These are phyloP conservation scores for Antheraea assamensis DNA, from an alignment of 2,888 invertebrate species.

Conservation along the genomic window DNA sequence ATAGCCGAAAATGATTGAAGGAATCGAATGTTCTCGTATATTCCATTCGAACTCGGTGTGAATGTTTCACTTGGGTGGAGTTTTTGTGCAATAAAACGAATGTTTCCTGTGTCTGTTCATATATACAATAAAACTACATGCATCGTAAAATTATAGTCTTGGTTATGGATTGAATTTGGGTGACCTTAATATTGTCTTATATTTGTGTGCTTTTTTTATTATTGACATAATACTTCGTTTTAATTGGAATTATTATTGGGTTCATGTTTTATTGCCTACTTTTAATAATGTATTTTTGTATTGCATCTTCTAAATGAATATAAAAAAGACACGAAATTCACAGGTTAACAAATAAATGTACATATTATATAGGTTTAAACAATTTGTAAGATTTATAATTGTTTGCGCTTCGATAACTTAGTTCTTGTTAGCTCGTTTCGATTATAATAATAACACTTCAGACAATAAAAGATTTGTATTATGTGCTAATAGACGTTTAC, in stretches of 20 bases:
- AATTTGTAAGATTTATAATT: no score
- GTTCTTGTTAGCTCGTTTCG: no score
- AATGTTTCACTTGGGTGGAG: slow-evolving; percentile 64
- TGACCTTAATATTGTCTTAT: background rate
- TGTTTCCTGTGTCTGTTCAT: slow-evolving; percentile 54
- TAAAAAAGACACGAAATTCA: no score
- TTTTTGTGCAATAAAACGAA: slow-evolving; percentile 70
- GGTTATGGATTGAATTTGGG: background rate
- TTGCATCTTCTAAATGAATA: no score
- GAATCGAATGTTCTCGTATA: slow-evolving; percentile 39
- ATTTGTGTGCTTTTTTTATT: background rate
- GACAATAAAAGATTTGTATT: no score
- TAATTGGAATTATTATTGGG: background rate
- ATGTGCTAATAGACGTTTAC: no score
- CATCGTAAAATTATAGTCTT: slow-evolving; percentile 44
- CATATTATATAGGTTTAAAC: no score
- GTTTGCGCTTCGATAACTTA: no score
- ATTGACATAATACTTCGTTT: background rate
- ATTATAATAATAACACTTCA: no score
- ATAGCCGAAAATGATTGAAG: slow-evolving; percentile 2
- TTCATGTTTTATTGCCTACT: background rate
- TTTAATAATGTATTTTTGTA: no score
- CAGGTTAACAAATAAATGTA: no score
- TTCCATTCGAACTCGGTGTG: slow-evolving; percentile 40
- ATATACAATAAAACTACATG: slow-evolving; percentile 38